Percentiles rank a stretch among this genome's conserved stretches.
phyloP scores from a whole-genome alignment of 2,888 invertebrate genomes.

The Platycheirus rosarum region DNA sequence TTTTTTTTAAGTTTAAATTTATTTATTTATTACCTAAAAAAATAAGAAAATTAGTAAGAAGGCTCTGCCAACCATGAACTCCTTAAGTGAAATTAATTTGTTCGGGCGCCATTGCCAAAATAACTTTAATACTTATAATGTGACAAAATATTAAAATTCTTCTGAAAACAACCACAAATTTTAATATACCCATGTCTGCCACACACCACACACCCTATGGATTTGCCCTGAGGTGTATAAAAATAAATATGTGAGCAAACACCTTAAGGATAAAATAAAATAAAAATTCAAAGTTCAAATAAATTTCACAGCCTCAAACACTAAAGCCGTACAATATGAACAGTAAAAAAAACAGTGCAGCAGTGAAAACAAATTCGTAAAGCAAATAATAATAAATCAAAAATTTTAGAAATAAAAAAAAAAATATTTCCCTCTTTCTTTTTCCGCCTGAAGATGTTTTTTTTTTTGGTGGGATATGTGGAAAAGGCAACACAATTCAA shows the following conservation, averaged over 20 bases:
- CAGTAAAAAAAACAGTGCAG: constrained; percentile 17
- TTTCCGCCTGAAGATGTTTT: constrained; percentile 18
- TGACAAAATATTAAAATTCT: constrained; percentile 69
- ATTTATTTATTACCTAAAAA: too few species aligned
- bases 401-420: constrained; percentile 51
- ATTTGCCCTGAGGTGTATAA: constrained; percentile 5
- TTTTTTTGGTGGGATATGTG: neutral
- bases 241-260: constrained; percentile 50
- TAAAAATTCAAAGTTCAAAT: constrained; percentile 66
- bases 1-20: too few species aligned
- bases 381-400: constrained; percentile 73
- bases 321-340: constrained; percentile 5
- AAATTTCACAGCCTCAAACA: constrained; percentile 45
- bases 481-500: neutral
- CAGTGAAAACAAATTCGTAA: constrained; percentile 63
- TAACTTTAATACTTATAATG: constrained; percentile 68
- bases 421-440: constrained; percentile 20
- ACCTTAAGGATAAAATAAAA: constrained; percentile 45
- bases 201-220: constrained; percentile 2
- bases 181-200: constrained; percentile 7
- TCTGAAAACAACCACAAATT: constrained; percentile 40
- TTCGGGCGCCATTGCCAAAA: constrained; percentile 34
- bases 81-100: constrained; percentile 67
- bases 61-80: constrained; percentile 61
- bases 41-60: constrained; percentile 67